Percentiles rank a stretch among this genome's conserved stretches.
phyloP scores from a whole-genome alignment of 2,113 vertebrate genomes.

The Crotalus horridus region DNA sequence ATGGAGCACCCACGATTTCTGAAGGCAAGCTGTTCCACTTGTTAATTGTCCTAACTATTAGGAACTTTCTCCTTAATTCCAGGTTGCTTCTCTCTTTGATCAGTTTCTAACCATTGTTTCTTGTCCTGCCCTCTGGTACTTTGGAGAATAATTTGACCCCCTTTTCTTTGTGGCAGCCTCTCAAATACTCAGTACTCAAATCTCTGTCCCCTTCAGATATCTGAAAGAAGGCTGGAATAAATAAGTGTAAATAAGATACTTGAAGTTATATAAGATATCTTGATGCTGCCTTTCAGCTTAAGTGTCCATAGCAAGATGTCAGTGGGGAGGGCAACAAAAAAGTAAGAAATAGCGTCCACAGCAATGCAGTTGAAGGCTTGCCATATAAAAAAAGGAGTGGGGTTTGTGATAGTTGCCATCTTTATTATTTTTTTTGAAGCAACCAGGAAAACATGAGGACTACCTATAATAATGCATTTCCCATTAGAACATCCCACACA shows the following conservation, averaged over 20 bases:
- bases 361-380: not conserved
- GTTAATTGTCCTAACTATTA: too few species aligned
- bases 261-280: not conserved
- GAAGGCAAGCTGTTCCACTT: too few species aligned
- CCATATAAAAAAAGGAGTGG: not conserved
- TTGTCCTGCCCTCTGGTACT: too few species aligned
- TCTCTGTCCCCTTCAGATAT: not conserved
- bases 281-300: not conserved
- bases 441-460: not conserved
- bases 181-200: too few species aligned
- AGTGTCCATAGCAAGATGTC: not conserved
- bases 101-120: too few species aligned
- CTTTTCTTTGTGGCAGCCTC: too few species aligned
- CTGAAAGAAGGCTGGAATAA: not conserved
- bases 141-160: too few species aligned
- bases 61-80: too few species aligned
- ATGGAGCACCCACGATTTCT: too few species aligned
- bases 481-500: too few species aligned
- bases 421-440: not conserved
- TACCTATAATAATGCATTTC: not conserved
- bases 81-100: too few species aligned
- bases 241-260: not conserved
- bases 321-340: not conserved
- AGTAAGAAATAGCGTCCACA: not conserved
- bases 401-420: not conserved